These are phyloP conservation scores for Agrotis puta DNA, from an alignment of 2,888 invertebrate genomes.

Conservation along the genomic window DNA sequence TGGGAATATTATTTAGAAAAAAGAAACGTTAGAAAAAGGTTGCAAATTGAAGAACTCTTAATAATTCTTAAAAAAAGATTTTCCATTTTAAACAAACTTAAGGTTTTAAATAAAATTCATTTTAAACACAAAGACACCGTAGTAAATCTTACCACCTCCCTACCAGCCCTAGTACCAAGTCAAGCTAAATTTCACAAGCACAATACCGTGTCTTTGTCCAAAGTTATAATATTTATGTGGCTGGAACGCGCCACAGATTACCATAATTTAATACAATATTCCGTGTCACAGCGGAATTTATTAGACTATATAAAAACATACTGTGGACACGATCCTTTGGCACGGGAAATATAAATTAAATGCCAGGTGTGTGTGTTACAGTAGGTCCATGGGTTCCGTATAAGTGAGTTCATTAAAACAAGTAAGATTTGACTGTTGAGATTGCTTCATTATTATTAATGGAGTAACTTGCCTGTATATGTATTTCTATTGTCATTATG, in stretches of 20 bases:
- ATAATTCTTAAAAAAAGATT: too few species aligned
- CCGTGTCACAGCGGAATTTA: conserved; percentile 42
- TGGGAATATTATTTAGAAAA: too few species aligned
- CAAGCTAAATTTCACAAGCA: conserved; percentile 48
- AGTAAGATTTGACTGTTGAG: neutral
- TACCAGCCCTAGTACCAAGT: conserved; percentile 32
- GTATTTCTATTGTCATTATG: neutral
- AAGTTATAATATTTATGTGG: conserved; percentile 56
- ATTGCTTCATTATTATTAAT: neutral
- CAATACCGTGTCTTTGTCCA: conserved; percentile 43
- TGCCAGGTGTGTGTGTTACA: conserved; percentile 13
- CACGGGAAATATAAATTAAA: conserved; percentile 23
- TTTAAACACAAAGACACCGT: neutral
- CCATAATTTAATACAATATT: conserved; percentile 54
- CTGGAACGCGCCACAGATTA: conserved; percentile 50
- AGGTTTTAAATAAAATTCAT: neutral
- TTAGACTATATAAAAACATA: conserved; percentile 28
- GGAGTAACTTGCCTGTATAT: neutral
- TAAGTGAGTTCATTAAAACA: too few species aligned
- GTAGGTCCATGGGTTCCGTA: conserved; percentile 1
- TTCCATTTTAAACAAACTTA: too few species aligned
- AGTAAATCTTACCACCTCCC: neutral
- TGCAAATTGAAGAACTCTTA: too few species aligned
- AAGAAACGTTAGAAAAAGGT: too few species aligned
- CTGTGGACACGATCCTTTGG: conserved; percentile 5